Evolutionary conservation across 30 jellyfish, hydroid and myxozoan species (phyloP).

Genomic region (Morbakka virulenta): DNA sequence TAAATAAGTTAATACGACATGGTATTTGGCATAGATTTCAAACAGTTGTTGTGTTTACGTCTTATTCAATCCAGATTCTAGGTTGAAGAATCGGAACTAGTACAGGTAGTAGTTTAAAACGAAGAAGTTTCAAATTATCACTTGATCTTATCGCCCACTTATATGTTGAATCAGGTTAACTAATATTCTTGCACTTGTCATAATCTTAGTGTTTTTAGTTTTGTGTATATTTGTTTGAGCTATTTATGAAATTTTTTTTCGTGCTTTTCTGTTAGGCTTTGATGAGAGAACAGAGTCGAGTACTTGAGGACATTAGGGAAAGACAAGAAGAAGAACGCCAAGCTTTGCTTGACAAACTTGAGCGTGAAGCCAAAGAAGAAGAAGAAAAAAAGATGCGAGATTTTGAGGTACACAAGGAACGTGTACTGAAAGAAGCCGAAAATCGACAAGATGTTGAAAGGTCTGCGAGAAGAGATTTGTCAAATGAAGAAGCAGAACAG

Average conservation of each 20-base stretch:
- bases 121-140: no score
- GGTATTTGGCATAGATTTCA: no score
- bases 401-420: constrained; percentile 67
- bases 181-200: not conserved
- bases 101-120: no score
- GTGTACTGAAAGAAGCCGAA: constrained; percentile 68
- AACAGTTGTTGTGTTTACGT: no score
- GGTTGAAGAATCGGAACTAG: no score
- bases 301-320: constrained; percentile 72
- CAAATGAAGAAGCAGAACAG: constrained; percentile 53
- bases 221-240: not conserved
- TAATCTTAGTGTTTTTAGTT: not conserved
- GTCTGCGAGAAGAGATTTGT: constrained; percentile 78
- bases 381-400: constrained; percentile 63
- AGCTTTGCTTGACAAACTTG: constrained; percentile 54
- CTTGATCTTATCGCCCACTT: no score
- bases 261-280: constrained; percentile 67
- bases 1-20: no score
- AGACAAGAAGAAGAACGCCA: constrained; percentile 58
- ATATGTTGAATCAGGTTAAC: no score
- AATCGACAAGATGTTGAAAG: constrained; percentile 87
- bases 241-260: not conserved
- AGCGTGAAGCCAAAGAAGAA: constrained; percentile 64
- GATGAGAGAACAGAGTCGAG: constrained; percentile 79
- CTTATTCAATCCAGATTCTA: no score